These are phyloP conservation scores for Taphrorychus bicolor DNA, from an alignment of 2,888 invertebrate genomes.

Conservation along the genomic window DNA sequence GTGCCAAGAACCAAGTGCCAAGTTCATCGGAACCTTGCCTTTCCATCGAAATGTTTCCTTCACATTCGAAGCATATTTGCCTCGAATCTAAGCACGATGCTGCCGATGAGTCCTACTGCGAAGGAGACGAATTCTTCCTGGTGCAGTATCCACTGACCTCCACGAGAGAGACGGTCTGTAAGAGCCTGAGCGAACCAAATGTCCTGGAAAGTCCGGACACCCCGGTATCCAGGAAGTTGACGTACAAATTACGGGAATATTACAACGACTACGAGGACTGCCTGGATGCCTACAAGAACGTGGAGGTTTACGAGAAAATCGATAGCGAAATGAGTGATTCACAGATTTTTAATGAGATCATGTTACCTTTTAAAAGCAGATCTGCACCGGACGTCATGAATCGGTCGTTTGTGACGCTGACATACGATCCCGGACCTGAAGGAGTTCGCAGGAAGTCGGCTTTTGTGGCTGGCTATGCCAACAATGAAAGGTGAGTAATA, in stretches of 20 bases:
- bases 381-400: conserved; percentile 66
- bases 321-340: conserved; percentile 57
- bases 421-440: conserved; percentile 62
- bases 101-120: conserved; percentile 42
- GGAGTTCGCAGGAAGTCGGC: conserved; percentile 65
- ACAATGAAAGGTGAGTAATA: conserved; percentile 42
- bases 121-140: conserved; percentile 57
- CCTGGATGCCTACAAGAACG: conserved; percentile 61
- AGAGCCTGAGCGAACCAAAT: conserved; percentile 55
- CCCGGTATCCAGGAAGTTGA: conserved; percentile 40
- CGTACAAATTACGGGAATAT: conserved; percentile 63
- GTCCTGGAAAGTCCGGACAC: conserved; percentile 49
- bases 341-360: conserved; percentile 53
- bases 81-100: conserved; percentile 51
- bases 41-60: conserved; percentile 41
- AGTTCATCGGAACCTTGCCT: conserved; percentile 49
- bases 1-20: neutral
- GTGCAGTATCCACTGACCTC: conserved; percentile 52
- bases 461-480: conserved; percentile 50
- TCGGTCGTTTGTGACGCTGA: conserved; percentile 56
- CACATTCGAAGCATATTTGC: conserved; percentile 49
- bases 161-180: conserved; percentile 44
- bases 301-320: conserved; percentile 27
- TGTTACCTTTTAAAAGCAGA: conserved; percentile 61
- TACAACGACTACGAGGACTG: conserved; percentile 71